Percentiles rank a stretch among this genome's conserved stretches.
Evolutionary conservation across 2,113 vertebrate species (phyloP).

Genomic region (Brachyistius frenatus): DNA sequence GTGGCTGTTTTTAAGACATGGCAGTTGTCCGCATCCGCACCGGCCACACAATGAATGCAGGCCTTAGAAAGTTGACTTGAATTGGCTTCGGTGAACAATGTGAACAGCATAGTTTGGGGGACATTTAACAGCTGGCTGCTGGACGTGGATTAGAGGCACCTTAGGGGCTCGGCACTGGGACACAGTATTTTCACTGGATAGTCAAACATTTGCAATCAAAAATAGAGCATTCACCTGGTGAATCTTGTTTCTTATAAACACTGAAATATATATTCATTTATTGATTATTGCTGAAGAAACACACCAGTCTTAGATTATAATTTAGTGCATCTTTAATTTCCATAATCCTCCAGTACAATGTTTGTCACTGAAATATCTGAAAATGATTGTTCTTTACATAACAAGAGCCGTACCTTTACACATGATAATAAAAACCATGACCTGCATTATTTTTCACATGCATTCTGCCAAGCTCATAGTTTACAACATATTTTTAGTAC

Average conservation of each 20-base stretch:
- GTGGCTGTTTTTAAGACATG: constrained; percentile 86
- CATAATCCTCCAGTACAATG: constrained; percentile 66
- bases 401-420: constrained; percentile 47
- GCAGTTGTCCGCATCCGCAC: constrained; percentile 77
- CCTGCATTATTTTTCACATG: constrained; percentile 56
- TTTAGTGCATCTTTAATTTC: constrained; percentile 78
- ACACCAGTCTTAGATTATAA: constrained; percentile 46
- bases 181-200: constrained; percentile 48
- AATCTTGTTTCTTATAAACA: constrained; percentile 10
- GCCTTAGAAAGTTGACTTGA: constrained; percentile 85
- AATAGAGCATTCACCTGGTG: constrained; percentile 36
- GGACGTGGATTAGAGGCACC: constrained; percentile 81
- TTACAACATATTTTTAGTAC: constrained; percentile 58
- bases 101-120: constrained; percentile 75
- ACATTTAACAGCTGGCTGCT: constrained; percentile 78
- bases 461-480: constrained; percentile 52
- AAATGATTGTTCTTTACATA: constrained; percentile 70
- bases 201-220: constrained; percentile 36
- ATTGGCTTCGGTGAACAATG: constrained; percentile 82
- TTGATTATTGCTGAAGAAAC: neutral
- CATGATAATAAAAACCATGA: constrained; percentile 48
- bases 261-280: constrained; percentile 12
- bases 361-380: constrained; percentile 53
- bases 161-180: constrained; percentile 61
- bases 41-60: constrained; percentile 79